Evolutionary conservation across 2,113 vertebrate genomes (phyloP), one percentile per base, ranked within the genome.

Genomic region (Gopherus evgoodei): DNA sequence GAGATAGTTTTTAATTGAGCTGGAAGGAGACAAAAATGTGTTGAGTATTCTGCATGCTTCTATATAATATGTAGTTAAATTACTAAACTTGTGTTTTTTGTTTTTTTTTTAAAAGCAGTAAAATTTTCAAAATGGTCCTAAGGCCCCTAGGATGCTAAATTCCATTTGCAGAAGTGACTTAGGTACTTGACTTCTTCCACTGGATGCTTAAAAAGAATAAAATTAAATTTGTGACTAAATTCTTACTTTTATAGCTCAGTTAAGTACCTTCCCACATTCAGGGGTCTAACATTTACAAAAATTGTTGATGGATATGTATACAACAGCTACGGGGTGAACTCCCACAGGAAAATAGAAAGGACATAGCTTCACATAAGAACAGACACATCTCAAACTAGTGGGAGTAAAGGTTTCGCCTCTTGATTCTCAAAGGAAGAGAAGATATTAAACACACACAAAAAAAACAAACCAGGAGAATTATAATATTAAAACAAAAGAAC

Each of bases 351-450:
- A 96, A 81, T 44, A 81, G 27, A 95, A 96, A 35, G 4, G 13
- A 21, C 6, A 25, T 0, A 85, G 82, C 1, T 53, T 47, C 76
- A 62, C 0, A 0, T 1, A 6, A 80, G 3, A 52, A 81, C 52
- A 54, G 69, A 31, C 6, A 53, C 6, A 4, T n/a, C 35, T 10
- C 35, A 72, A 72, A 38, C 21, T 8, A 72, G 19, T 16, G 19
- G 65, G 35, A 72, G 17, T 38, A 72, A 38, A 16, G 65, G n/a
- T 72, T 38, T 21, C 8, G 38, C n/a, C 35, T 72, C n/a, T 69
- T 49, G 47, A 49, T 49, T 49, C 47, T 49, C 47, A 49, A 49
- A 49, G 47, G 47, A 49, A 49, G 47, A 49, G 47, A 49, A 49
- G 47, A 49, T 49, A 11, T 49, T 49, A 49, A 49, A 47, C 9